phyloP scores from a whole-genome alignment of 2,888 invertebrate genomes.

The Orthosia gothica region DNA sequence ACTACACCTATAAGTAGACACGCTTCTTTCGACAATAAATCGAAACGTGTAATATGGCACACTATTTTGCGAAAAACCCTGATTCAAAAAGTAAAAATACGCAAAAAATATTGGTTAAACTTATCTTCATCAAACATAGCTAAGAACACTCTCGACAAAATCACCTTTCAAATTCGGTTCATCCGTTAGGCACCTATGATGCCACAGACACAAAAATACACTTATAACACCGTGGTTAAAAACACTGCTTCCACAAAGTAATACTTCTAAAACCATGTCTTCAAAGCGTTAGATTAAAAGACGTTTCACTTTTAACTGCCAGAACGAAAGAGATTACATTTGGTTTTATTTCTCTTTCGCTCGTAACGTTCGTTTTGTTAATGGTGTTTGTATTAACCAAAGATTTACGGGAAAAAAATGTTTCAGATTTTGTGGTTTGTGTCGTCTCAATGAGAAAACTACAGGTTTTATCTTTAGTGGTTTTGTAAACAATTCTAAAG shows the following conservation, averaged over 20 bases:
- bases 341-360: constrained; percentile 42
- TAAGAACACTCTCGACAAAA: too few relatives aligned
- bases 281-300: constrained; percentile 28
- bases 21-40: too few relatives aligned
- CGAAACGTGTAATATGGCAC: too few relatives aligned
- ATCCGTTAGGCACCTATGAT: too few relatives aligned
- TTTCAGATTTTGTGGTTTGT: not conserved
- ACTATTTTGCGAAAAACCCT: too few relatives aligned
- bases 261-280: constrained; percentile 9
- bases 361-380: constrained; percentile 41
- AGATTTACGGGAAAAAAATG: not conserved
- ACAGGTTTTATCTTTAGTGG: not conserved
- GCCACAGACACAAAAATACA: too few relatives aligned
- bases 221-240: too few relatives aligned
- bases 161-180: too few relatives aligned
- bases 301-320: constrained; percentile 29
- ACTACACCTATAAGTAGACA: too few relatives aligned
- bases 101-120: too few relatives aligned
- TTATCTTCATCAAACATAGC: too few relatives aligned
- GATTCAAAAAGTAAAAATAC: too few relatives aligned
- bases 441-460: not conserved
- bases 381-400: constrained; percentile 43
- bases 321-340: constrained; percentile 49
- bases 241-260: constrained; percentile 24
- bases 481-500: not conserved